Evolutionary conservation across 1,140 invertebrate genomes (phyloP), one percentile per base, ranked within the genome.

Genomic region (Bombus sylvicola): DNA sequence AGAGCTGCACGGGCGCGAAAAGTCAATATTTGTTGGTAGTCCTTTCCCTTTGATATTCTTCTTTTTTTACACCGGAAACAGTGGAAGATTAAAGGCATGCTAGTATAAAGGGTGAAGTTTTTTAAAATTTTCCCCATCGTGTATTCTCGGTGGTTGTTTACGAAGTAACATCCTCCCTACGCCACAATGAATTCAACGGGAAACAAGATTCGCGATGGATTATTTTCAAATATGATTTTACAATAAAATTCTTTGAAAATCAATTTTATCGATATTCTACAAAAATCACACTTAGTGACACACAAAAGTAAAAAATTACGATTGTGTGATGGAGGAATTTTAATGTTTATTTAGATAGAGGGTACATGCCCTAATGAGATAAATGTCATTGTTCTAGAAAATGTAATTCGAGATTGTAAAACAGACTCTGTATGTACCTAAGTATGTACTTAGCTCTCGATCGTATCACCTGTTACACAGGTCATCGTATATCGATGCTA

Each of bases 21-120:
- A 28, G 75, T 79, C 66, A 84, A 84, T 71, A 71, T 79, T 77
- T 79, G 59, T 78, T 59, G 66, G 13, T 37, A 41, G 47, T 77
- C 34, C 47, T 12, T 13, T 39, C 37, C 13, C 64, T 83, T 43
- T 31, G n/a, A 25, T 43, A 31, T 37, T 68, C 34, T 68, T 25
- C 9, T 34, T 34, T 41, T 53, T 68, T 31, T 10, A 13, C 34
- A 37, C 0, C 13, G 25, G 0, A 41, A 37, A 37, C 18, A 10
- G 31, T 9, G 2, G 72, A 66, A 75, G 72, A 75, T 82, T 66
- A 75, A 64, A 82, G 39, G 31, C 41, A 9, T 10, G 15, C 25
- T 9, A 10, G 34, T 47, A 9, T 18, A 66, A 66, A 66, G 59
- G 47, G 41, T 31, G 15, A 15, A 37, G 25, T 47, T 83, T 66